phyloP scores from a whole-genome alignment of 2,113 vertebrate species.

The Tylochromis polylepis region DNA sequence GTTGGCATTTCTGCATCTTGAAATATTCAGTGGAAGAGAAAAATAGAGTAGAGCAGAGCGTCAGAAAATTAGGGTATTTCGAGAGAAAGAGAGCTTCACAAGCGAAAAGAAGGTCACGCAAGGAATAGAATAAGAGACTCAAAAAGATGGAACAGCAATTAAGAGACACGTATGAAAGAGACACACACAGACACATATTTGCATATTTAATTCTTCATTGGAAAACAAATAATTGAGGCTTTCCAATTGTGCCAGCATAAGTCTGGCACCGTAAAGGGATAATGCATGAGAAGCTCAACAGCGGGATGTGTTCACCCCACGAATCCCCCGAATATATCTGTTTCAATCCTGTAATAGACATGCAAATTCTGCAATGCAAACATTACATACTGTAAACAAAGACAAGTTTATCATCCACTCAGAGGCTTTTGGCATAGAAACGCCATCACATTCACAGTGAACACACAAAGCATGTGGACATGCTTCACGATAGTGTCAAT shows the following conservation, averaged over 20 bases:
- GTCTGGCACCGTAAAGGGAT: constrained; percentile 16
- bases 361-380: constrained; percentile 6
- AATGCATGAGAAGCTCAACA: background rate
- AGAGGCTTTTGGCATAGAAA: constrained; percentile 27
- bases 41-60: constrained; percentile 2
- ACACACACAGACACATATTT: constrained; percentile 1
- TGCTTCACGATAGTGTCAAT: background rate
- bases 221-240: constrained; percentile 49
- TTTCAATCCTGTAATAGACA: background rate
- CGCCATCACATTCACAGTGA: constrained; percentile 21
- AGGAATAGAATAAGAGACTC: background rate
- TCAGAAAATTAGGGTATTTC: background rate
- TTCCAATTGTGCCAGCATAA: constrained; percentile 34
- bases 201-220: constrained; percentile 60
- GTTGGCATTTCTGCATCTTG: constrained; percentile 12
- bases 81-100: background rate
- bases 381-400: constrained; percentile 51
- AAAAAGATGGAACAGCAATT: background rate
- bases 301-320: background rate
- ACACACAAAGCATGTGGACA: background rate
- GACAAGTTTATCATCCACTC: constrained; percentile 4
- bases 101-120: constrained; percentile 21
- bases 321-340: background rate
- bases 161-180: background rate
- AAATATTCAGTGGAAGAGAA: constrained; percentile 54